These are phyloP conservation scores for Ahaetulla prasina DNA, from an alignment of 2,113 vertebrate genomes.

Conservation along the genomic window DNA sequence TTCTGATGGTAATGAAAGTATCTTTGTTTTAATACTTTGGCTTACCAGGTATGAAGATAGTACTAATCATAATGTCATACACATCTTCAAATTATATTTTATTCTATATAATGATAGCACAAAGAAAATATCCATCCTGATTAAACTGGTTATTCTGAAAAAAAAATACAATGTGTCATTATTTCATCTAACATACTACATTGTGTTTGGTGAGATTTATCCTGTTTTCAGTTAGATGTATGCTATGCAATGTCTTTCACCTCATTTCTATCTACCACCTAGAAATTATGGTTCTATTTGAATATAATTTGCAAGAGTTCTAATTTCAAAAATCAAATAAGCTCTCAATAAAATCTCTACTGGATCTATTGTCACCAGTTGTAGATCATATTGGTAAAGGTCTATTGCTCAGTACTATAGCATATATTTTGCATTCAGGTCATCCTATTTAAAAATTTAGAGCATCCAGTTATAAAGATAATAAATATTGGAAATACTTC, in stretches of 20 bases:
- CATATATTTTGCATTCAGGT: background rate
- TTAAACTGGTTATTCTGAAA: background rate
- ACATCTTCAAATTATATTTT: background rate
- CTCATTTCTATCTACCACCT: background rate
- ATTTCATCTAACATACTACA: background rate
- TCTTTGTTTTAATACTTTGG: background rate
- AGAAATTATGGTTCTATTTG: background rate
- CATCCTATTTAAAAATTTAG: background rate
- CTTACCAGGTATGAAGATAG: background rate
- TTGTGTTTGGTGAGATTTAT: background rate
- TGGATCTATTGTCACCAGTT: background rate
- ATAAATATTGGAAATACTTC: background rate
- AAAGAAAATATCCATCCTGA: background rate
- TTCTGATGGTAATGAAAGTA: background rate
- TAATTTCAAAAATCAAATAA: background rate
- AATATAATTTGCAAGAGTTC: background rate
- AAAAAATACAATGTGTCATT: background rate
- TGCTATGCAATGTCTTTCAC: background rate
- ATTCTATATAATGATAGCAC: background rate
- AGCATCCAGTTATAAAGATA: background rate
- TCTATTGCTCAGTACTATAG: background rate
- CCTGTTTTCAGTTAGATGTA: background rate
- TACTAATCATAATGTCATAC: background rate
- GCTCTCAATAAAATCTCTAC: background rate
- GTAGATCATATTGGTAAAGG: background rate